Evolutionary conservation across 2,797 vertebrate species (phyloP).

Genomic region (Sarcophilus harrisii): DNA sequence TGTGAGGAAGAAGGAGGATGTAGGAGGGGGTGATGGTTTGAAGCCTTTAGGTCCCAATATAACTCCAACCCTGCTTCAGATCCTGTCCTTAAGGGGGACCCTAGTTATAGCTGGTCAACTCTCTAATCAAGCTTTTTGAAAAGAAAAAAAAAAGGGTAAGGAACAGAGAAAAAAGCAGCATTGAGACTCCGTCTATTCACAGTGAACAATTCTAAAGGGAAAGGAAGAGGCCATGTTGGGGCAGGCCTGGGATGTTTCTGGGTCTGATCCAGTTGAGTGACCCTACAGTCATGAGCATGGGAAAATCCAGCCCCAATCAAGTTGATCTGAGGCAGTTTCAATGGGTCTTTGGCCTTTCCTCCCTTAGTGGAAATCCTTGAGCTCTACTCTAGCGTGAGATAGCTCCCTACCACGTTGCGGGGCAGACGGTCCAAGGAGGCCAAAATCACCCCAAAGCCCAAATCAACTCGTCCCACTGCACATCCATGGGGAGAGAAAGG

Average conservation of each 20-base stretch:
- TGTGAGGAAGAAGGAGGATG: background rate
- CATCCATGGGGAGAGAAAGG: background rate
- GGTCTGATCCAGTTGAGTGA: accelerated
- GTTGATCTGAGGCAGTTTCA: background rate
- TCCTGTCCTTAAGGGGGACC: background rate
- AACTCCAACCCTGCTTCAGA: background rate
- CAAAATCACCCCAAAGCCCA: background rate
- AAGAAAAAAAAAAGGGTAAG: background rate
- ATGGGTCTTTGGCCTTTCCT: background rate
- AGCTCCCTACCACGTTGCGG: accelerated
- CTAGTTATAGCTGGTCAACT: background rate
- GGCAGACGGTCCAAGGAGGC: background rate
- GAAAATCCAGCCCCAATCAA: background rate
- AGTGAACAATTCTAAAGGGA: background rate
- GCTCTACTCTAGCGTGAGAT: background rate
- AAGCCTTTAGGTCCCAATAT: background rate
- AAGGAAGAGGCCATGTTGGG: background rate
- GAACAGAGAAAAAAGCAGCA: background rate
- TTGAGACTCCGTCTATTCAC: background rate
- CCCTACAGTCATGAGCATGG: background rate
- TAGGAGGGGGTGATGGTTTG: background rate
- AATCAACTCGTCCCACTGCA: background rate
- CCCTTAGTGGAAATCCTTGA: background rate
- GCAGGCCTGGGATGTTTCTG: background rate
- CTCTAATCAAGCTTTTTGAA: background rate